phyloP scores from a whole-genome alignment of 2,797 vertebrate genomes.

The Antennarius maculatus region DNA sequence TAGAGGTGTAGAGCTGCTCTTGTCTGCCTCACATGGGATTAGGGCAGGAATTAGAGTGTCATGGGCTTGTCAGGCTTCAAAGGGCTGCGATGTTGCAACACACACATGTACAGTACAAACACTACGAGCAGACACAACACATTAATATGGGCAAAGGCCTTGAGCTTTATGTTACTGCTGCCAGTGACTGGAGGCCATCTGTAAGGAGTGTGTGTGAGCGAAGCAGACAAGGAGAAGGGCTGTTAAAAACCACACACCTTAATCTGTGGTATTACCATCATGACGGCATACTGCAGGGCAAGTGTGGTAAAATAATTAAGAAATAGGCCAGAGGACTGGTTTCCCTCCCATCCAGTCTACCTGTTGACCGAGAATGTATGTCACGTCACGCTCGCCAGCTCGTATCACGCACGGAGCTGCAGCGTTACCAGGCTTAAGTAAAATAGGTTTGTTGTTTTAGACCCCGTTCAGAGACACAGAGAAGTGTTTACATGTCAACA shows the following conservation, averaged over 20 bases:
- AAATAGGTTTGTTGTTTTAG: constrained; percentile 70
- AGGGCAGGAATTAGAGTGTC: constrained; percentile 74
- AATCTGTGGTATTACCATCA: constrained; percentile 79
- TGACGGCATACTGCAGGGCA: constrained; percentile 73
- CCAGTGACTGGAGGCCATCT: constrained; percentile 60
- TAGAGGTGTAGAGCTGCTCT: constrained; percentile 58
- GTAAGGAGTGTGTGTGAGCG: constrained; percentile 43
- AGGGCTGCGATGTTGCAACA: constrained; percentile 55
- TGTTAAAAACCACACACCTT: constrained; percentile 79
- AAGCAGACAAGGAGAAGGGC: constrained; percentile 64
- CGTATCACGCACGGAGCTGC: constrained; percentile 31
- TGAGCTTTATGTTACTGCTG: constrained; percentile 65
- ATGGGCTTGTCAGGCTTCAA: constrained; percentile 67
- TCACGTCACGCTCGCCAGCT: constrained; percentile 21
- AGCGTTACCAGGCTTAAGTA: constrained; percentile 51
- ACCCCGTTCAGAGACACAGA: constrained; percentile 62
- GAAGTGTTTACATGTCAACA: constrained; percentile 77
- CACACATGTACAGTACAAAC: constrained; percentile 57
- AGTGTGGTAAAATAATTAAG: constrained; percentile 80
- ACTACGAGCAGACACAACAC: constrained; percentile 73
- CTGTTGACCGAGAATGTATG: constrained; percentile 28
- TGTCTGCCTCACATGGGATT: constrained; percentile 71
- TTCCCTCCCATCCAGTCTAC: constrained; percentile 43
- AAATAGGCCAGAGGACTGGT: constrained; percentile 51
- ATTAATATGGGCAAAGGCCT: constrained; percentile 66